Evolutionary conservation across 2,888 invertebrate genomes (phyloP), one percentile per base, ranked within the genome.

Genomic region (Pammene fasciana): DNA sequence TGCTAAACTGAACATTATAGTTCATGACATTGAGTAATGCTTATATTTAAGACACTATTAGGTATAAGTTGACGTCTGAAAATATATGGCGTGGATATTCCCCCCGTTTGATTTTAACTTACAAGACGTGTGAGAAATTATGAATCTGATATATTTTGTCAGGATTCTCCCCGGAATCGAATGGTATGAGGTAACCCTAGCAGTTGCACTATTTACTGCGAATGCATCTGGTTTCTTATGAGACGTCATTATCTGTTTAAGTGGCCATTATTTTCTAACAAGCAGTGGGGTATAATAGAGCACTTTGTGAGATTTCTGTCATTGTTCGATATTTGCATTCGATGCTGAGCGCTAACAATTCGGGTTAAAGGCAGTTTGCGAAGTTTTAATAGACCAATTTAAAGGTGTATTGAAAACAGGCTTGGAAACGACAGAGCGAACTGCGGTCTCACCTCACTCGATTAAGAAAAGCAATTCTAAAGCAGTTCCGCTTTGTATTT

Each of bases 361-460:
- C 75, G 75, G 81, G 75, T 79, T 79, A 82, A 82, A 84, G 79
- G 80, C 79, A 80, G 85, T 83, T 81, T 78, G 72, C 76, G 75
- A 87, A 89, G 82, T 88, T 88, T 86, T 88, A 89, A 88, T 88
- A 84, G 86, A 86, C 82, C 85, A 84, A 86, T 88, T 87, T 85
- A 77, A 79, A 82, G 81, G 82, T 85, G 83, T 86, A 86, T 86
- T 86, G 86, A 86, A 86, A 87, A 84, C 85, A 83, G 80, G 78
- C 72, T 76, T 75, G 78, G 78, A 79, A 81, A 74, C 79, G 76
- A 74, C 68, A 62, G 62, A 65, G 16, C 55, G 74, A 74, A 71
- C 71, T 74, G 71, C 66, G 72, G 72, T 72, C 60, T 75, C 74
- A 79, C 78, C 78, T 78, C 77, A 76, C 72, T 74, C 76, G 79